phyloP scores from a whole-genome alignment of 2,113 vertebrate species.

The Onychorhynchus coronatus region DNA sequence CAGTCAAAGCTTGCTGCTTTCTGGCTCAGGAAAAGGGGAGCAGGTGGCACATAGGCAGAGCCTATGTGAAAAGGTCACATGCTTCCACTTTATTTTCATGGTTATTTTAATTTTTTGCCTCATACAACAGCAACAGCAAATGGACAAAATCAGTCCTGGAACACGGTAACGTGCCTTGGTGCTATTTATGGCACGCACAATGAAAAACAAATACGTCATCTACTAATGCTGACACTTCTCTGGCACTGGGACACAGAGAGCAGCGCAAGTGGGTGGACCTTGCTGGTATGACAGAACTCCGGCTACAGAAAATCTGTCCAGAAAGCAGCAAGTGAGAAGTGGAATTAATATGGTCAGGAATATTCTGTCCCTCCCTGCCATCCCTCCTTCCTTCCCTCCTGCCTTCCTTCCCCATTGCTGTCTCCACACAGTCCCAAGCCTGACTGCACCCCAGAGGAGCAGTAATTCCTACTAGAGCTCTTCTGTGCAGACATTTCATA shows the following conservation, averaged over 20 bases:
- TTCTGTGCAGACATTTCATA: background rate
- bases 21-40: background rate
- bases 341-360: background rate
- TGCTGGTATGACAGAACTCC: background rate
- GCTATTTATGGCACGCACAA: background rate
- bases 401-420: background rate
- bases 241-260: background rate
- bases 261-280: background rate
- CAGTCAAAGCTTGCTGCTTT: background rate
- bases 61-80: fast-evolving
- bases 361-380: background rate
- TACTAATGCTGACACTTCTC: background rate
- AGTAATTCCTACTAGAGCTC: background rate
- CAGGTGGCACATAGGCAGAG: background rate
- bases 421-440: background rate
- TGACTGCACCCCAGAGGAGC: background rate
- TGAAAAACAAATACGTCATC: background rate
- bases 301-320: background rate
- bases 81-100: background rate
- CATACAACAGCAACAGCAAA: background rate
- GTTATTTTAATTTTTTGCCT: background rate
- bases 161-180: background rate
- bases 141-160: background rate
- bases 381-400: background rate
- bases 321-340: background rate